Base-by-base conservation (phyloP, 2,888 invertebrate genomes). In the Nasonia oneida region DNA sequence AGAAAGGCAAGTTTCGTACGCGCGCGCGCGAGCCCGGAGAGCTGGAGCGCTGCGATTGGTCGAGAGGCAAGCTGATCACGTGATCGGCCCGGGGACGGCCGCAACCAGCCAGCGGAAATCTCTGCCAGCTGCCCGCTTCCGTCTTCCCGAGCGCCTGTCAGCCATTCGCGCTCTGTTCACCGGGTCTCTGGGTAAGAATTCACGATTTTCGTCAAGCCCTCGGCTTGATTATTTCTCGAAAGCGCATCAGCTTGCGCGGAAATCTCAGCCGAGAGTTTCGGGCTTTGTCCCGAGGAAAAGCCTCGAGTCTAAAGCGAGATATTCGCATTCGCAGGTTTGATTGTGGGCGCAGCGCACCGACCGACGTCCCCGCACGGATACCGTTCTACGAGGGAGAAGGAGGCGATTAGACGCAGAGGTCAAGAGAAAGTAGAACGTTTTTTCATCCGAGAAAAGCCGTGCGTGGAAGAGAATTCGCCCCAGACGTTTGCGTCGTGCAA, bases 151-250 rank as follows among this genome's bases (percentile, higher is more conserved):
- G 90, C 90, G 90, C 90, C 90, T 91, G 92, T 92, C 92, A 91
- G 93, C 93, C 92, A 93, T 93, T 92, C 87, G 90, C 90, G 90
- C 90, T 91, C 91, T 91, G 92, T 92, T 91, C 90, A 90, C 92
- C 92, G 92, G 93, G 92, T 92, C 90, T 89, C 81, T 73, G 86
- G 83, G 79, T 79, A 87, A 85, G 84, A 82, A 53, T 71, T 77
- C 14, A 15, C 74, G 14, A 39, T 64, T 84, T 42, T 67, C 50
- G 42, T 15, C 29, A 2, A 2, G 4, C 3, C 76, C 33, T 23
- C 57, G 39, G 15, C 53, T 18, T 33, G 29, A 77, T 53, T 15
- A 6, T 81, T 14, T 12, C 42, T n/a, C 57, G 2, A 33, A 57
- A 67, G 12, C 42, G 3, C 53, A 61, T n/a, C 8, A 23, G 18